Evolutionary conservation across 2,797 vertebrate species (phyloP).

Genomic region (Muraenolepis orangiensis): DNA sequence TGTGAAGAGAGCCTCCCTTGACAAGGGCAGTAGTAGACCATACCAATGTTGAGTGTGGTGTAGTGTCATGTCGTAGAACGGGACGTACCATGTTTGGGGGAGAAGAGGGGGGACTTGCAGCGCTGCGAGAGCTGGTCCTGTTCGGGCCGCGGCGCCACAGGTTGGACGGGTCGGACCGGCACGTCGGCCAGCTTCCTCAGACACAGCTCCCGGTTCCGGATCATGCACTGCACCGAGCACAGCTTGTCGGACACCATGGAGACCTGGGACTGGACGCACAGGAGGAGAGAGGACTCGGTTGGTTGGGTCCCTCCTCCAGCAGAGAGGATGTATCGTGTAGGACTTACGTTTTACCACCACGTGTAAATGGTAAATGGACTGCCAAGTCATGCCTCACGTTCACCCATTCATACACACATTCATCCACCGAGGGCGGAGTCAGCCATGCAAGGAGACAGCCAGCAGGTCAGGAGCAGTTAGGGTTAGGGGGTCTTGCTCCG

Average conservation of each 20-base stretch:
- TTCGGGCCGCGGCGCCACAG: conserved; percentile 83
- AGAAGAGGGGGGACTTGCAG: conserved; percentile 81
- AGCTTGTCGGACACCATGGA: conserved; percentile 82
- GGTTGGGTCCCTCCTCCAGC: no score
- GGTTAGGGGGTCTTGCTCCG: no score
- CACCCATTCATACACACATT: no score
- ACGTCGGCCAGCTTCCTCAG: conserved; percentile 80
- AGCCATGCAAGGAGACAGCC: no score
- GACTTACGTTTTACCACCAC: no score
- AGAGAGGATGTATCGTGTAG: no score
- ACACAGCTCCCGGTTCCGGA: conserved; percentile 84
- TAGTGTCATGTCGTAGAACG: no score
- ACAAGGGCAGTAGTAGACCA: not conserved
- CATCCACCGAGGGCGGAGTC: no score
- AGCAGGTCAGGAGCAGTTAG: no score
- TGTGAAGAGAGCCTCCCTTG: not conserved
- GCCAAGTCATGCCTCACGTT: no score
- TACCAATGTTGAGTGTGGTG: not conserved
- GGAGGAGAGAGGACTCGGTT: no score
- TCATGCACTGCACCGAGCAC: conserved; percentile 78
- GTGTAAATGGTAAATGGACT: no score
- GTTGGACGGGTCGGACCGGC: conserved; percentile 80
- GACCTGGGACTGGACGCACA: conserved; percentile 76
- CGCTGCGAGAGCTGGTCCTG: conserved; percentile 58
- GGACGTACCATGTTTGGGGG: conserved; percentile 84